Conservation (phyloP, 2,113 vertebrate species). For the Lophotis ruficrista region DNA sequence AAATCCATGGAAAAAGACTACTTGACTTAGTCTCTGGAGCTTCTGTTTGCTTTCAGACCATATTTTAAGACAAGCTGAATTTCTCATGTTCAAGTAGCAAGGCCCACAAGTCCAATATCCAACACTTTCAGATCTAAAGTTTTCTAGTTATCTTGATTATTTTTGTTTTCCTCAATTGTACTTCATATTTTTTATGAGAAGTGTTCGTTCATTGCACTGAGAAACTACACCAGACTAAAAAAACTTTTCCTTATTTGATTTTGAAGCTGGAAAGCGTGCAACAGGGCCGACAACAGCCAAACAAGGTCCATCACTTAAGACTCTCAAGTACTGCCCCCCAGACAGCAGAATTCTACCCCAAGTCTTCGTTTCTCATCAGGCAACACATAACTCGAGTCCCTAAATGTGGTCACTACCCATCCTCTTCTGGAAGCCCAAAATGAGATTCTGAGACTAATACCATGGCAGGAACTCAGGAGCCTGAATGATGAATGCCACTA, state of each 20-base stretch:
- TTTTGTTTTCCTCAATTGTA: neutral
- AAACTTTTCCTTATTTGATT: neutral
- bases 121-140: fast-evolving
- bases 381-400: neutral
- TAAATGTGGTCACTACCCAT: neutral
- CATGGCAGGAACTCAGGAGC: neutral
- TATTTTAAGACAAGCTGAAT: neutral
- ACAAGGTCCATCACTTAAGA: neutral
- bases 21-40: neutral
- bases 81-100: neutral
- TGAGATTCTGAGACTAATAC: neutral
- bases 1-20: neutral
- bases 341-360: neutral
- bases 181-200: neutral
- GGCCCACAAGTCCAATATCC: neutral
- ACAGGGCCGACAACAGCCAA: neutral
- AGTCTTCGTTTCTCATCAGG: neutral
- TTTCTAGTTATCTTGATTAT: neutral
- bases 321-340: fast-evolving
- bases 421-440: neutral
- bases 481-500: neutral
- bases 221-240: neutral
- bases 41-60: neutral
- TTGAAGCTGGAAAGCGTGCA: neutral
- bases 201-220: neutral